Evolutionary conservation across 1,140 invertebrate species (phyloP), one percentile per base, ranked within the genome.

Genomic region (Drosophila nigrodunni): DNA sequence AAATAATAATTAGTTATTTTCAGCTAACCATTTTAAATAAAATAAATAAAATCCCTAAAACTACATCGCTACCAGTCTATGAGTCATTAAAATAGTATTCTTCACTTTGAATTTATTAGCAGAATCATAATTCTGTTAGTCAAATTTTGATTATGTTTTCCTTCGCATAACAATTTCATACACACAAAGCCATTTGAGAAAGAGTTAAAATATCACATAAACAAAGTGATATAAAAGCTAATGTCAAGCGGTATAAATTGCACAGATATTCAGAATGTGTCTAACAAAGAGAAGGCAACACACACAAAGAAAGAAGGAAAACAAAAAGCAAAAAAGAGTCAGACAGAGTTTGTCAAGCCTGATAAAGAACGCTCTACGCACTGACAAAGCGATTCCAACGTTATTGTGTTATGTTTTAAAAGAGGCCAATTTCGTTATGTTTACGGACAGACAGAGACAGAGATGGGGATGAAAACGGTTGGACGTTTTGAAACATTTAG

Each of bases 401-500:
- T 25, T 47, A 18, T 49, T 34, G 41, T 46, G 58, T 9, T 39
- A 44, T 39, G 50, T 64, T 44, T 57, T 64, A 62, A 62, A 43
- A 65, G 76, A 74, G 80, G 77, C 57, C 78, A 82, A 79, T 82
- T 79, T 68, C 46, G 15, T 10, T 59, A 7, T 58, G 25, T 41
- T 21, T 8, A 44, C 65, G 54, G 79, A 43, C 44, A 62, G 69
- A 73, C 18, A 10, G 21, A 61, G 54, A 60, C 30, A 35, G 41
- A 43, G 43, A 55, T 9, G 9, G 13, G 69, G 13, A 74, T 54
- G 43, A 47, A 54, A 61, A 47, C 44, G 69, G 54, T 41, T 41
- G 54, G 76, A 75, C 82, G 47, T 77, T 55, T 58, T 85, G 82
- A 86, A 82, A 86, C 82, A 85, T 81, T 86, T 78, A 85, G 62